Percentiles rank a stretch among this genome's conserved stretches.
Conservation (phyloP, 2,888 invertebrate species). For the Escarpia spicata region DNA sequence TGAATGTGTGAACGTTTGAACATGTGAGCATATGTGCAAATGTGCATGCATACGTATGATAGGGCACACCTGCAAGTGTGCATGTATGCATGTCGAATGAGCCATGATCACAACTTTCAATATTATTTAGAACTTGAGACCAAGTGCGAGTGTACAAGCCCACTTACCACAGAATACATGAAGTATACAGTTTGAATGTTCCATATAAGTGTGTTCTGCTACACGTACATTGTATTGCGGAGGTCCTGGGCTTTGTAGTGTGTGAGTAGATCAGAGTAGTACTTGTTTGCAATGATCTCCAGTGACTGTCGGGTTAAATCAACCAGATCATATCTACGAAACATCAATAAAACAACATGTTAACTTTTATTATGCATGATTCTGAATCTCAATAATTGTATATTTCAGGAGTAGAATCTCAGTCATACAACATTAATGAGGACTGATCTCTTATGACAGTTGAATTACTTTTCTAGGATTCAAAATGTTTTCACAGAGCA, state of each 20-base stretch:
- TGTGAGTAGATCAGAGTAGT: slow-evolving; percentile 73
- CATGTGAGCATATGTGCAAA: not conserved
- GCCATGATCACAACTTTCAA: not conserved
- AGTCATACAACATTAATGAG: no score
- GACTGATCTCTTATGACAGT: no score
- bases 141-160: no score
- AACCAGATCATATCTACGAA: slow-evolving; percentile 81
- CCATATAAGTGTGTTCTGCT: not conserved
- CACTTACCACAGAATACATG: no score
- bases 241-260: slow-evolving; percentile 65
- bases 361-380: no score
- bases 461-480: no score
- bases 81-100: not conserved
- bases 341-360: not conserved
- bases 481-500: no score
- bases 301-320: slow-evolving; percentile 87
- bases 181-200: no score
- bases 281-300: slow-evolving; percentile 76
- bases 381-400: no score
- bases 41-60: not conserved
- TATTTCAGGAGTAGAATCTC: no score
- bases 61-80: not conserved
- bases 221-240: not conserved
- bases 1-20: not conserved
- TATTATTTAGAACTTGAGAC: no score